Conservation (phyloP, 2,888 invertebrate species). For the Dusona sp. region DNA sequence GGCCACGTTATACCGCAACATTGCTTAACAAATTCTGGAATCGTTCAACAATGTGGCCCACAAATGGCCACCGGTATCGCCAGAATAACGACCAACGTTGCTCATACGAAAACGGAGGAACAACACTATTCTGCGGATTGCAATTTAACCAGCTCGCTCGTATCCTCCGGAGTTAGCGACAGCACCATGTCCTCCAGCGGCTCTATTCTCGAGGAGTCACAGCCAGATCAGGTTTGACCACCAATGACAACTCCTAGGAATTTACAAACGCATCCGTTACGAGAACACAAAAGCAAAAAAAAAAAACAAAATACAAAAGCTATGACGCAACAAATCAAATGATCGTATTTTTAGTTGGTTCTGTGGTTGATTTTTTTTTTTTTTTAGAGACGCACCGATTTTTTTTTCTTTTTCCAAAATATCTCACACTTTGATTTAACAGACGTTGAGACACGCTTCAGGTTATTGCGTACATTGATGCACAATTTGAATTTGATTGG, state of each 20-base stretch:
- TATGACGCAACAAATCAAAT: conserved; percentile 51
- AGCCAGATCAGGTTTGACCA: conserved; percentile 84
- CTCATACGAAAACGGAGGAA: conserved; percentile 74
- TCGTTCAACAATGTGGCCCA: conserved; percentile 67
- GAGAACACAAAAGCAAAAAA: conserved; percentile 28
- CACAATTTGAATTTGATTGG: conserved; percentile 50
- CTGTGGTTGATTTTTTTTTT: conserved; percentile 56
- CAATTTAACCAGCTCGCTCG: conserved; percentile 77
- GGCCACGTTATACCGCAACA: conserved; percentile 57
- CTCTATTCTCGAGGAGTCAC: conserved; percentile 80
- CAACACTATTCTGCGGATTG: conserved; percentile 78
- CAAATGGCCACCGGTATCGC: conserved; percentile 77
- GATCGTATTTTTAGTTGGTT: conserved; percentile 63
- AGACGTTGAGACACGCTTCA: conserved; percentile 60
- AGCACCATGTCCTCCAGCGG: conserved; percentile 80
- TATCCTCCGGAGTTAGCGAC: conserved; percentile 79
- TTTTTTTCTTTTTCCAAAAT: conserved; percentile 2
- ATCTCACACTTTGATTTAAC: neutral
- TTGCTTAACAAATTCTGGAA: conserved; percentile 41
- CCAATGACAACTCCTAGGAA: conserved; percentile 75
- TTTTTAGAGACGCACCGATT: conserved; percentile 59
- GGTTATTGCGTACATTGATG: conserved; percentile 57
- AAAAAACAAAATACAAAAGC: neutral
- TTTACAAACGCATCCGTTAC: conserved; percentile 74
- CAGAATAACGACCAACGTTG: conserved; percentile 75